A percentile compares a stretch with the other conserved stretches of the same genome.
Evolutionary conservation across 2,888 invertebrate genomes (phyloP).

Genomic region (Drosophila mimica): DNA sequence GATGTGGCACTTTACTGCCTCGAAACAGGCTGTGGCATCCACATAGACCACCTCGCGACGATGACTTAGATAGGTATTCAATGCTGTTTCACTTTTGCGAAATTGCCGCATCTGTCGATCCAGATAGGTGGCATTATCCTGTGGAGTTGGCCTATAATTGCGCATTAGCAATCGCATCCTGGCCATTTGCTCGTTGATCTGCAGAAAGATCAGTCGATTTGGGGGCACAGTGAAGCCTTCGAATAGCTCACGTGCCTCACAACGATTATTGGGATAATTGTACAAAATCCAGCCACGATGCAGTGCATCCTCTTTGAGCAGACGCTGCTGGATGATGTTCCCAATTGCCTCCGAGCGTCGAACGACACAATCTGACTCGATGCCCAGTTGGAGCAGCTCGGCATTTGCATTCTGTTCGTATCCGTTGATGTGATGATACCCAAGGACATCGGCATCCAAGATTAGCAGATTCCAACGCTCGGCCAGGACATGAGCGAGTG

Average conservation of each 20-base stretch:
- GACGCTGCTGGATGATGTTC: conserved; percentile 73
- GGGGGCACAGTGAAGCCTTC: conserved; percentile 86
- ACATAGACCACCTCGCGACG: conserved; percentile 76
- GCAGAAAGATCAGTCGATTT: conserved; percentile 84
- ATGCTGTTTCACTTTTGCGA: conserved; percentile 54
- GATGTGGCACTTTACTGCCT: conserved; percentile 67
- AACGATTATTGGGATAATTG: conserved; percentile 86
- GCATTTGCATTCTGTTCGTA: conserved; percentile 50
- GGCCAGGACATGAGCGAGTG: conserved; percentile 86
- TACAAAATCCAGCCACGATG: conserved; percentile 87
- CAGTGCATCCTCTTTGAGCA: conserved; percentile 85
- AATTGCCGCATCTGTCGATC: conserved; percentile 78
- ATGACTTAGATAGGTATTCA: conserved; percentile 75
- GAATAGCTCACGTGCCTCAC: conserved; percentile 87
- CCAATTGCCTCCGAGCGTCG: conserved; percentile 68
- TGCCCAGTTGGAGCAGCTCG: conserved; percentile 61
- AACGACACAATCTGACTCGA: conserved; percentile 59
- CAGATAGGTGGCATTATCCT: conserved; percentile 62
- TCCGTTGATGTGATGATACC: conserved; percentile 72
- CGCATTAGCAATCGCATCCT: conserved; percentile 67
- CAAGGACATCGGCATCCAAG: conserved; percentile 78
- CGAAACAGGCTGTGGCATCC: conserved; percentile 60
- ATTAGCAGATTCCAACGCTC: conserved; percentile 86
- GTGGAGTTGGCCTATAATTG: conserved; percentile 63
- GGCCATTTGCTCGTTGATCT: conserved; percentile 73